Evolutionary conservation across 2,797 vertebrate genomes (phyloP).

Genomic region (Etheostoma nigrum): DNA sequence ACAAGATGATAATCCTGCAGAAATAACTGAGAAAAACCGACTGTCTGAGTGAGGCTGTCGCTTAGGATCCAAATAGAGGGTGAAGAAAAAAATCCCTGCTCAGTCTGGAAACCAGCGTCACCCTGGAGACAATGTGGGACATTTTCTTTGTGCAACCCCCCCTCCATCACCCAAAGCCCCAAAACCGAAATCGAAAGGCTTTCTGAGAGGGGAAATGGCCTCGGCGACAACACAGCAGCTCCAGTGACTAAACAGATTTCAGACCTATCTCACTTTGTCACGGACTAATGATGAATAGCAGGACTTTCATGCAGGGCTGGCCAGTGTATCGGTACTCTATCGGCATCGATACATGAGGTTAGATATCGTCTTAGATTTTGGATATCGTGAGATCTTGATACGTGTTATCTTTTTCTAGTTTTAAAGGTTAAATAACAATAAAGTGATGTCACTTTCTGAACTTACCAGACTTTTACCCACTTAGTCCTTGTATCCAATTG

Average conservation of each 20-base stretch:
- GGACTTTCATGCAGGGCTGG: neutral
- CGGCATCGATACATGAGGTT: no score
- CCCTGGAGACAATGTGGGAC: constrained; percentile 69
- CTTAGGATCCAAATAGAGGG: constrained; percentile 31
- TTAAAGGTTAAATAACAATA: no score
- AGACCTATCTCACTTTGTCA: neutral
- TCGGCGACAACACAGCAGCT: constrained; percentile 23
- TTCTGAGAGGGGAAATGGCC: constrained; percentile 70
- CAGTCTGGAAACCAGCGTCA: constrained; percentile 56
- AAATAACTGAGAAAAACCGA: constrained; percentile 20
- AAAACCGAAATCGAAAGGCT: constrained; percentile 53
- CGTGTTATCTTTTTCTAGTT: no score
- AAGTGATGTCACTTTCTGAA: no score
- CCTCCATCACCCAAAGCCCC: constrained; percentile 1
- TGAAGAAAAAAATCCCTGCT: constrained; percentile 16
- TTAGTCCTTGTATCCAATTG: no score
- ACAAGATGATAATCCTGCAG: constrained; percentile 1
- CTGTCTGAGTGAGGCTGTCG: constrained; percentile 18
- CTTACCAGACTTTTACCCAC: no score
- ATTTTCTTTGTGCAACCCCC: constrained; percentile 72
- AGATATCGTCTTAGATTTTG: no score
- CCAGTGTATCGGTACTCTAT: no score
- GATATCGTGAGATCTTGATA: no score
- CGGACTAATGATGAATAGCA: constrained; percentile 9
- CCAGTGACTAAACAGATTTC: neutral